Conservation (phyloP, 2,888 invertebrate species). For the Rhabditophanes sp. region DNA sequence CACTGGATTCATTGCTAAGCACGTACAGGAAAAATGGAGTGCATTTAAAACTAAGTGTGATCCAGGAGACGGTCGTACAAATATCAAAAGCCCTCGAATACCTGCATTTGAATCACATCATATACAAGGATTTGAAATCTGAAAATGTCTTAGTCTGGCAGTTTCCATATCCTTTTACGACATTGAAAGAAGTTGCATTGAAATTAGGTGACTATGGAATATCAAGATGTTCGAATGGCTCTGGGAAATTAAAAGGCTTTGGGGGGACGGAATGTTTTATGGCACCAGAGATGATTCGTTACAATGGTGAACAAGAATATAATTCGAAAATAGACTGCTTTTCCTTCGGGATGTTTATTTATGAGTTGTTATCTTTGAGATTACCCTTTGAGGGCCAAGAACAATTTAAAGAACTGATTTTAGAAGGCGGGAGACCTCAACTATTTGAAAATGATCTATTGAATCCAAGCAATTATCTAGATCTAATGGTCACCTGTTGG, state of each 20-base stretch:
- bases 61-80: slow-evolving; percentile 72
- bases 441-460: slow-evolving; percentile 57
- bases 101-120: slow-evolving; percentile 74
- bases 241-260: slow-evolving; percentile 57
- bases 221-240: slow-evolving; percentile 39
- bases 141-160: slow-evolving; percentile 98
- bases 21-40: slow-evolving; percentile 69
- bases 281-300: slow-evolving; percentile 94
- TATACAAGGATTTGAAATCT: slow-evolving; percentile 64
- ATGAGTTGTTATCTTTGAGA: slow-evolving; percentile 76
- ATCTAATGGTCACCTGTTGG: slow-evolving; percentile 91
- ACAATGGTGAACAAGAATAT: slow-evolving; percentile 94
- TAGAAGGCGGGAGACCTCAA: slow-evolving; percentile 80
- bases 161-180: slow-evolving; percentile 60
- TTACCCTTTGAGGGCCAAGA: slow-evolving; percentile 91
- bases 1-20: slow-evolving; percentile 66
- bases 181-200: too few relatives aligned
- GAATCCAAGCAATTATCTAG: slow-evolving; percentile 59
- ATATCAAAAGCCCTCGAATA: slow-evolving; percentile 77
- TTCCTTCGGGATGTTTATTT: slow-evolving; percentile 94
- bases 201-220: slow-evolving; percentile 82
- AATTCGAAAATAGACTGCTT: slow-evolving; percentile 95
- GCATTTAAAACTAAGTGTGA: slow-evolving; percentile 61
- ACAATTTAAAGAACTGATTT: slow-evolving; percentile 83
- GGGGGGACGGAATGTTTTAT: slow-evolving; percentile 98